Conservation (phyloP, 2,797 vertebrate species). For the Tenualosa thibaudeaui region DNA sequence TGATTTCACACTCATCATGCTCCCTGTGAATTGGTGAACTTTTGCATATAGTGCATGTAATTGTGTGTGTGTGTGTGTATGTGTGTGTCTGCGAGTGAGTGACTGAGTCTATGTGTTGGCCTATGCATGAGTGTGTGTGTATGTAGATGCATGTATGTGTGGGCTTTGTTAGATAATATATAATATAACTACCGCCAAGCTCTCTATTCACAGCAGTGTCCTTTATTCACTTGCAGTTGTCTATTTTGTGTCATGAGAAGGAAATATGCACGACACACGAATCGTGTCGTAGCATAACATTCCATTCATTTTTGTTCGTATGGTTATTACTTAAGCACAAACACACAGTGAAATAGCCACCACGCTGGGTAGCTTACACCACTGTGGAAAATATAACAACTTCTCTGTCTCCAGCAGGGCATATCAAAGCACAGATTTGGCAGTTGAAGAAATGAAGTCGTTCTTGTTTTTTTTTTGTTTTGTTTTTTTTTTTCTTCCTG, state of each 20-base stretch:
- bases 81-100: background rate
- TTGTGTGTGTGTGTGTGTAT: background rate
- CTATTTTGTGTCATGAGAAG: too few species aligned
- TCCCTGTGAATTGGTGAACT: background rate
- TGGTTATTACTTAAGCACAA: background rate
- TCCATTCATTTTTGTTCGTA: background rate
- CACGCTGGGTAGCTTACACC: background rate
- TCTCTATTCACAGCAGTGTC: background rate
- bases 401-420: background rate
- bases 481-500: too few species aligned
- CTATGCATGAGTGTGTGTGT: background rate
- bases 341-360: background rate
- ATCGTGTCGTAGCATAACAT: background rate
- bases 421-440: background rate
- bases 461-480: background rate
- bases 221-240: too few species aligned
- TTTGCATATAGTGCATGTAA: background rate
- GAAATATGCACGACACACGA: too few species aligned
- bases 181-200: background rate
- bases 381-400: background rate
- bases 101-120: background rate
- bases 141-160: background rate
- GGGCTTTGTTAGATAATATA: background rate
- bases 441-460: background rate
- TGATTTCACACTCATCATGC: slow-evolving; percentile 4